Conservation (phyloP, 2,113 vertebrate species). For the Silurus glanis region DNA sequence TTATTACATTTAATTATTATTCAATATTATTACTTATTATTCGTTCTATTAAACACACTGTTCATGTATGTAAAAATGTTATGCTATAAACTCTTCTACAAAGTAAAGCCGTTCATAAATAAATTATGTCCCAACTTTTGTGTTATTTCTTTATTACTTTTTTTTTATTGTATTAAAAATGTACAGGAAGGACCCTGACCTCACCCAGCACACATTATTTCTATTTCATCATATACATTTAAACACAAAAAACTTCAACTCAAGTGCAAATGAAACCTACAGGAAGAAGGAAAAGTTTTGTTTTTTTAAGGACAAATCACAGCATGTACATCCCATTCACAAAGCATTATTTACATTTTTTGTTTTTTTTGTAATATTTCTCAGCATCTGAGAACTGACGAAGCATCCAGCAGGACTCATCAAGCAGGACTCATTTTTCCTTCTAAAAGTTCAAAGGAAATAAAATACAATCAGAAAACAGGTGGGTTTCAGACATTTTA, state of each 20-base stretch:
- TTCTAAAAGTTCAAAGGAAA: slow-evolving; percentile 58
- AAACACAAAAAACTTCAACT: background rate
- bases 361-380: background rate
- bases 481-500: background rate
- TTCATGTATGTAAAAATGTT: too few species aligned
- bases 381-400: background rate
- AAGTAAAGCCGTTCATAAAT: background rate
- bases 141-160: too few species aligned
- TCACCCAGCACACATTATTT: background rate
- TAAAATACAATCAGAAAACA: background rate
- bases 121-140: too few species aligned
- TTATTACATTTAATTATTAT: too few species aligned
- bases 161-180: background rate
- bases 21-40: too few species aligned
- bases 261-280: background rate
- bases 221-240: background rate
- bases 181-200: background rate
- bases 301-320: background rate
- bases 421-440: slow-evolving; percentile 55
- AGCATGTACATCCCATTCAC: background rate
- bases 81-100: background rate
- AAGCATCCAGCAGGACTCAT: background rate
- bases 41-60: too few species aligned
- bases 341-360: background rate
- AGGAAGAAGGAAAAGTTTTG: background rate